These are phyloP conservation scores for Caenorhabditis auriculariae DNA, from an alignment of 2,888 invertebrate species.

Conservation along the genomic window DNA sequence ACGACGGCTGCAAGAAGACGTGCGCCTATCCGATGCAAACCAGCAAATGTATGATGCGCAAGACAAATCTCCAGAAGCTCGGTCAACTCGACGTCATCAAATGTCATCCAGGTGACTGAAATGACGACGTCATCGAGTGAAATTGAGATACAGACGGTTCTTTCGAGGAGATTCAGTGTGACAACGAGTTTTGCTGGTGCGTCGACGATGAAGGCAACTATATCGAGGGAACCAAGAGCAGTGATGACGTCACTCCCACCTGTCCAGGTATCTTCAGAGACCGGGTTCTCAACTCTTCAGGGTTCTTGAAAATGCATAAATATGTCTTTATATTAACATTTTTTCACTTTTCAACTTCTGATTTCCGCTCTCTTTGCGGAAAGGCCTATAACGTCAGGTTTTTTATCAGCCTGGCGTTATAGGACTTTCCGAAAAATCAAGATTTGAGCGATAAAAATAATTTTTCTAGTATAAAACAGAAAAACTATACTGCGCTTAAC, in stretches of 20 bases:
- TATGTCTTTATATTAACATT: neutral
- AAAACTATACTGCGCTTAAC: too few species aligned
- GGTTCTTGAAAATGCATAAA: neutral
- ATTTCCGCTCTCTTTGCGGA: too few species aligned
- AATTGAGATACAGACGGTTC: conserved; percentile 36
- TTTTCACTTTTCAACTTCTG: neutral
- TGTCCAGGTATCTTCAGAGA: conserved; percentile 27
- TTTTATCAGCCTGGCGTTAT: too few species aligned
- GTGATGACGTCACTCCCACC: conserved; percentile 35
- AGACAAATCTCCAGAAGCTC: conserved; percentile 47
- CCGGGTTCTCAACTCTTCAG: too few species aligned
- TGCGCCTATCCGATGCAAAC: conserved; percentile 43
- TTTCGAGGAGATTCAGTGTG: conserved; percentile 54
- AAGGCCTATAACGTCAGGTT: too few species aligned
- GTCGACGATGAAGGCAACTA: conserved; percentile 48
- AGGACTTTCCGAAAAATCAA: too few species aligned
- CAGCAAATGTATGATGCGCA: conserved; percentile 51
- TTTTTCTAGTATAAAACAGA: too few species aligned
- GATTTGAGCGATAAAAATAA: too few species aligned
- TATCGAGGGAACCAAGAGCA: conserved; percentile 48
- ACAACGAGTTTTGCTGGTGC: conserved; percentile 55
- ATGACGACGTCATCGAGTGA: neutral
- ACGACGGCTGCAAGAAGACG: conserved; percentile 51
- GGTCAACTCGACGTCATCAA: conserved; percentile 37
- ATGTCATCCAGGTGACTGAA: conserved; percentile 30